Base-by-base conservation (phyloP, 1,140 invertebrate genomes). In the Drosophila tsacasi region DNA sequence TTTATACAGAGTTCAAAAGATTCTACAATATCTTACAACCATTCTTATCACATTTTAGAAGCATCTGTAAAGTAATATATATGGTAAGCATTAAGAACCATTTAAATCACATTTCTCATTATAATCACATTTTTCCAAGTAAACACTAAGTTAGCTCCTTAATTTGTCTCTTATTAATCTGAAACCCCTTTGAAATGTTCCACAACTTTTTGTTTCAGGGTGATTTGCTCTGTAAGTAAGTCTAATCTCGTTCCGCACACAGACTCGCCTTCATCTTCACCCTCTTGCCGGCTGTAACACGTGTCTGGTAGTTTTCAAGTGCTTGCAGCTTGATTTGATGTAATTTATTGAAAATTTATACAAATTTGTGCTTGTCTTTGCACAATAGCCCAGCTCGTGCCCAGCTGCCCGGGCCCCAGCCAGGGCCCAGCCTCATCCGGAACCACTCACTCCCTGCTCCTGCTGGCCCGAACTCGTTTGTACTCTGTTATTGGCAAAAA, bases 261-360 rank as follows among this genome's bases (percentile, higher is more conserved):
- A 54, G 64, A 54, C 50, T 73, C 52, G 42, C 52, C 68, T 35
- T 44, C 21, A 21, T 27, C 52, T 55, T 23, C 32, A 35, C 32
- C 52, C 50, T 52, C 50, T 52, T 55, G 17, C 19, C 35, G 21
- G 21, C 21, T 32, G 64, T 73, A 73, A 73, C 69, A 73, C 69
- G 69, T 73, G 69, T 73, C 71, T 74, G 68, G 54, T 74, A 79
- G 79, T 78, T 82, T 80, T 71, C 62, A 75, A 81, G 81, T 72
- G 71, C 63, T 72, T 84, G 76, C 61, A 76, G 65, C 76, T 83
- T 83, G 81, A 83, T 83, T 83, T 83, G 81, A 76, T 83, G 76
- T 83, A 83, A 83, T 83, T 83, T 83, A 83, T 83, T 79, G 80
- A 83, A 76, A 81, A 81, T 81, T 81, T 81, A 81, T 81, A 76